phyloP scores from a whole-genome alignment of 2,797 vertebrate genomes.

The Rachycentron canadum region DNA sequence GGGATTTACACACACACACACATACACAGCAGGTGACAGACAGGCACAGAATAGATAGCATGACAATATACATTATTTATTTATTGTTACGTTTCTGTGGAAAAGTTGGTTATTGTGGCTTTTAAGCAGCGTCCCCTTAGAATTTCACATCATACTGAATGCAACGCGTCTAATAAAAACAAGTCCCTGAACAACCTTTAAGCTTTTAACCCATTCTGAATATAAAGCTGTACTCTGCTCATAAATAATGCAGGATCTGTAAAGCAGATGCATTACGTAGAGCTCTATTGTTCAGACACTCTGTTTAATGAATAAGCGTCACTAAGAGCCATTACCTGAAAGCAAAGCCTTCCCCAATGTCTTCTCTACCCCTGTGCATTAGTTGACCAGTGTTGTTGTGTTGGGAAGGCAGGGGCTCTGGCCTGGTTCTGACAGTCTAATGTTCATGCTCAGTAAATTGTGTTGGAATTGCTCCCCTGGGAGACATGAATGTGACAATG shows the following conservation, averaged over 20 bases:
- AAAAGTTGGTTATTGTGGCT: slow-evolving; percentile 31
- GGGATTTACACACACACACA: background rate
- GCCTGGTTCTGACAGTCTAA: slow-evolving; percentile 69
- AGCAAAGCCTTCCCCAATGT: slow-evolving; percentile 67
- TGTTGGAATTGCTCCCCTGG: slow-evolving; percentile 77
- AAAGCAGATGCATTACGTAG: slow-evolving; percentile 78
- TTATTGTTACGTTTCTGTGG: slow-evolving; percentile 15
- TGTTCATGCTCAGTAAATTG: slow-evolving; percentile 76
- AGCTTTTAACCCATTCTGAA: slow-evolving; percentile 79
- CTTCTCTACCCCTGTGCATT: slow-evolving; percentile 62
- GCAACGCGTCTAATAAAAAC: slow-evolving; percentile 49
- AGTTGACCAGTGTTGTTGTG: slow-evolving; percentile 65
- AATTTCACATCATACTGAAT: slow-evolving; percentile 41
- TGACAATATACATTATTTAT: slow-evolving; percentile 10
- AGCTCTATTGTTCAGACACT: slow-evolving; percentile 78
- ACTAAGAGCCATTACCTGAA: slow-evolving; percentile 79
- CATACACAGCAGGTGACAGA: background rate
- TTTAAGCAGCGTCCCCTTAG: slow-evolving; percentile 63
- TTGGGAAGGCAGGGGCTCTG: slow-evolving; percentile 54
- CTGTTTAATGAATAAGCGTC: slow-evolving; percentile 81
- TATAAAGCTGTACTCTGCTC: slow-evolving; percentile 68
- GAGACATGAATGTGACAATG: slow-evolving; percentile 76
- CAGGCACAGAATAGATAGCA: background rate
- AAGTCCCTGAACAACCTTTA: slow-evolving; percentile 72
- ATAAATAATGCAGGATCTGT: slow-evolving; percentile 83